A percentile compares a stretch with the other conserved stretches of the same genome.
These are phyloP conservation scores for Morus bassanus DNA, from an alignment of 2,797 vertebrate genomes.

Conservation along the genomic window DNA sequence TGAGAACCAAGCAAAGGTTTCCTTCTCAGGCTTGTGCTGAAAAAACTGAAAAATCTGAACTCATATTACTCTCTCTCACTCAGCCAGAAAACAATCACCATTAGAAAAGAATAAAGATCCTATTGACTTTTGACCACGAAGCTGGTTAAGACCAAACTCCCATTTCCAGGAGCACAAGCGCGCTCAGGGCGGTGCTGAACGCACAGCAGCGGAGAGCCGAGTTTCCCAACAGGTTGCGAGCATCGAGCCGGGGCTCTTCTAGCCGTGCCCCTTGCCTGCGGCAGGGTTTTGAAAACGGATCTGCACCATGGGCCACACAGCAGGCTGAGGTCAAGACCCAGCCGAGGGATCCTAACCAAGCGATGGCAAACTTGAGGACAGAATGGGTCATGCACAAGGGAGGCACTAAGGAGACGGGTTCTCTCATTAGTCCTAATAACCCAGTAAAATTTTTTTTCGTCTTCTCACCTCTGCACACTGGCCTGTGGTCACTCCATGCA, in stretches of 20 bases:
- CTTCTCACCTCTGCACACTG: constrained; percentile 92
- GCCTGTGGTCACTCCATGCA: constrained; percentile 97
- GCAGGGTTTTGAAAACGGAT: not conserved
- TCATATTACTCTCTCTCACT: accelerated
- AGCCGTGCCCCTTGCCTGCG: not conserved
- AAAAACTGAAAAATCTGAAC: not conserved
- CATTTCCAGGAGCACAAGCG: accelerated
- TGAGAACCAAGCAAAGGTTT: not conserved
- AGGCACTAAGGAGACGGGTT: accelerated
- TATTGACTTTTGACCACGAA: accelerated
- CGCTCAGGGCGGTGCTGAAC: not conserved
- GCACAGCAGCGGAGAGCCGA: accelerated
- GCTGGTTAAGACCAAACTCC: not conserved
- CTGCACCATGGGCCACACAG: accelerated
- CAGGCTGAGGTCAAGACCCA: not conserved
- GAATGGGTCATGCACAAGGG: accelerated
- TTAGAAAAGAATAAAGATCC: not conserved
- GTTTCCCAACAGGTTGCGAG: accelerated
- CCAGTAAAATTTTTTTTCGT: accelerated
- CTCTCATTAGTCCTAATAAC: accelerated
- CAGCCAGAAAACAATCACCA: not conserved
- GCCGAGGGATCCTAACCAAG: not conserved
- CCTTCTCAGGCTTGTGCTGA: not conserved
- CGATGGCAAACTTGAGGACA: accelerated
- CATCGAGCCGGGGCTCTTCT: accelerated